Percentiles rank a stretch among this genome's conserved stretches.
Evolutionary conservation across 2,797 vertebrate genomes (phyloP).

Genomic region (Hypotaenidia okinawae): DNA sequence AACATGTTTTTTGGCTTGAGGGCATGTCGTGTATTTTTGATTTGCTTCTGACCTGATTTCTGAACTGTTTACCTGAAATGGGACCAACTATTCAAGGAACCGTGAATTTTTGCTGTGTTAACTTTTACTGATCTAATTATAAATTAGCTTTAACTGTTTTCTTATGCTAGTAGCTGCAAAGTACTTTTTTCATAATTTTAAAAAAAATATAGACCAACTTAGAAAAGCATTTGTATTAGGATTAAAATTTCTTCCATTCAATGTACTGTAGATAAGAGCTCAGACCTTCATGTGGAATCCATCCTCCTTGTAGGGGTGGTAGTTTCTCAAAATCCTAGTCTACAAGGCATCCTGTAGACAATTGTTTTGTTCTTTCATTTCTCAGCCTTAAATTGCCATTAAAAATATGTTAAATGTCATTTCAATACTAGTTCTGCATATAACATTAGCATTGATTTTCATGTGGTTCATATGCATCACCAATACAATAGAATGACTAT

Average conservation of each 20-base stretch:
- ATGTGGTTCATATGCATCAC: background rate
- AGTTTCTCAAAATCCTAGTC: background rate
- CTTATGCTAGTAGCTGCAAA: background rate
- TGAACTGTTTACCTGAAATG: constrained; percentile 18
- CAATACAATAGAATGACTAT: background rate
- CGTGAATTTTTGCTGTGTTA: background rate
- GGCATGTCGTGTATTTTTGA: background rate
- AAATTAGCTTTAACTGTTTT: background rate
- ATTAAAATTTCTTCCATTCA: background rate
- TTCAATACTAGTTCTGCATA: background rate
- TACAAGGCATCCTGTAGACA: background rate
- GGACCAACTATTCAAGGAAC: background rate
- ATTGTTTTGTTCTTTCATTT: background rate
- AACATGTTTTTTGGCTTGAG: constrained; percentile 16
- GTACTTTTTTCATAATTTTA: background rate
- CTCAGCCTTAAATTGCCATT: background rate
- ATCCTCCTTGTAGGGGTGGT: background rate
- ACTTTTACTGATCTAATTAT: background rate
- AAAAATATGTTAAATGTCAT: background rate
- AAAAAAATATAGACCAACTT: background rate
- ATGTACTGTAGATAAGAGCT: background rate
- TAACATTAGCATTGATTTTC: background rate
- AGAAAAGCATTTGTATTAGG: background rate
- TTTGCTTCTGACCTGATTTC: constrained; percentile 28
- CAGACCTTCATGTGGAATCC: background rate